A percentile compares a stretch with the other conserved stretches of the same genome.
These are phyloP conservation scores for Cryptotis parvus DNA, from an alignment of 2,113 vertebrate genomes.

Conservation along the genomic window DNA sequence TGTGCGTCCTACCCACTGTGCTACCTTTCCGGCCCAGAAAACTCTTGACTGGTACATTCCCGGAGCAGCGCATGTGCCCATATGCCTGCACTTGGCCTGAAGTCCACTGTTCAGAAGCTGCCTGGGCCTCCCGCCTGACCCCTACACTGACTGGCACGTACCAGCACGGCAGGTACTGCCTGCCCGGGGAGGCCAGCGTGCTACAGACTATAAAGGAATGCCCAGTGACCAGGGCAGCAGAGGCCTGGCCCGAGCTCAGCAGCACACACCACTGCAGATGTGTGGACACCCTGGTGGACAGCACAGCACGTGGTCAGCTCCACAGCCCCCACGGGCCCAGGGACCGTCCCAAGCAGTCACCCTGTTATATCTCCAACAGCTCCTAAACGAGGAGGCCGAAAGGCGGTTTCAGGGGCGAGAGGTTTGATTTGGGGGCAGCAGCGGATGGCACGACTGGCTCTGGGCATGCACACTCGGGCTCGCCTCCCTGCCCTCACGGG, in stretches of 20 bases:
- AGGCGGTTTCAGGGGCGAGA: constrained; percentile 37
- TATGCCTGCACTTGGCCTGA: too few relatives aligned
- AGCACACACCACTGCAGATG: not conserved
- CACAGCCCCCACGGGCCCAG: not conserved
- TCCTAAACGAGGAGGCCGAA: constrained; percentile 46
- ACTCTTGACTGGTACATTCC: too few relatives aligned
- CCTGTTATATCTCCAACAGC: not conserved
- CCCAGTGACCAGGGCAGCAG: not conserved
- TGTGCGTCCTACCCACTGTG: too few relatives aligned
- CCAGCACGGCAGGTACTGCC: not conserved
- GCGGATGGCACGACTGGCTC: not conserved
- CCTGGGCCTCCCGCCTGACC: not conserved
- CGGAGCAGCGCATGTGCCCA: too few relatives aligned
- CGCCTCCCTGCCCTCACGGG: too few relatives aligned
- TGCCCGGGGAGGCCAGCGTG: not conserved
- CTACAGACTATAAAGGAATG: constrained; percentile 17
- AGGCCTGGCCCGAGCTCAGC: not conserved
- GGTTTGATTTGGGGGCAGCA: not conserved
- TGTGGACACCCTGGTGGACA: not conserved
- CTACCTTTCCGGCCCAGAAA: too few relatives aligned
- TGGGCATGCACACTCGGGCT: not conserved
- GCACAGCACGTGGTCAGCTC: not conserved
- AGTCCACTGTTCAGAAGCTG: not conserved
- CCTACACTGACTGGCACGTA: not conserved
- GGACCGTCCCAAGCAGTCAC: not conserved